Conservation (phyloP, 2,113 vertebrate genomes). For the Alces alces region DNA sequence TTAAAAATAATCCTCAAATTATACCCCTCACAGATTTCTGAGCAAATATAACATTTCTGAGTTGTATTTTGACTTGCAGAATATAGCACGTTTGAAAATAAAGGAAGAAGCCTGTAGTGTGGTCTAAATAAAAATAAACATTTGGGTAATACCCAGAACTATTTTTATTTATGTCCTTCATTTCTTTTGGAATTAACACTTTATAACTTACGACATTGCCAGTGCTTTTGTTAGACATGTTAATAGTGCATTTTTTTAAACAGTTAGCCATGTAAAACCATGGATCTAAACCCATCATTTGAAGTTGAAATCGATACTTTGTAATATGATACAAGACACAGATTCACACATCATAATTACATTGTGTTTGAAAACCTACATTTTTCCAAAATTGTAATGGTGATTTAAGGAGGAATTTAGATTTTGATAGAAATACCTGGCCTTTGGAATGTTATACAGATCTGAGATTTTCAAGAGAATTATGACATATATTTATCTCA, state of each 20-base stretch:
- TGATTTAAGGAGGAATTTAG: neutral
- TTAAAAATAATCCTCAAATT: neutral
- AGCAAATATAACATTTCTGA: neutral
- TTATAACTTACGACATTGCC: neutral
- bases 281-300: neutral
- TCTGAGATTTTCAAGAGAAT: neutral
- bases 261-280: neutral
- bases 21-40: rapidly evolving
- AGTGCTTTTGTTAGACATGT: neutral
- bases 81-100: neutral
- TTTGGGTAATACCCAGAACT: neutral
- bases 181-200: neutral
- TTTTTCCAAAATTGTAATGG: slow-evolving; percentile 20
- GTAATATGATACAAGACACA: neutral
- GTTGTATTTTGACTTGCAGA: neutral
- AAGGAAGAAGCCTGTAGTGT: neutral
- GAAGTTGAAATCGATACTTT: neutral
- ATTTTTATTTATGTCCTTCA: neutral
- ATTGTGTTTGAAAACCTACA: neutral
- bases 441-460: neutral
- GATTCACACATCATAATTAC: neutral
- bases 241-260: neutral
- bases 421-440: neutral
- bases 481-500: neutral
- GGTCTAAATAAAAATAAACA: neutral